phyloP scores from a whole-genome alignment of 1,140 invertebrate genomes.

The Triops cancriformis region DNA sequence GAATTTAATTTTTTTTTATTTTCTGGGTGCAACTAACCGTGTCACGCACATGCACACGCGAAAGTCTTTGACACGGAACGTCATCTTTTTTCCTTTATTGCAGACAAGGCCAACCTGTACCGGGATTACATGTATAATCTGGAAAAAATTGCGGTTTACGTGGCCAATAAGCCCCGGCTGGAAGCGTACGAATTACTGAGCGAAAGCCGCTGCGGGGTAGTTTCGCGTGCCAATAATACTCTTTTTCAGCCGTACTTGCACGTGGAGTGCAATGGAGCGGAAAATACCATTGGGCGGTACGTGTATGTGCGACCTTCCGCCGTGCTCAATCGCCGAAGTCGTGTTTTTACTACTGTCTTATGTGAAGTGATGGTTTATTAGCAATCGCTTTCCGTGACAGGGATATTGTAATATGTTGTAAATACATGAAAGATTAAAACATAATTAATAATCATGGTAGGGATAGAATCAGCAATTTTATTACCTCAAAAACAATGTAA shows the following conservation, averaged over 20 bases:
- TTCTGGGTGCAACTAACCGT: too few species aligned
- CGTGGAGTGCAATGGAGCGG: slow-evolving; percentile 41
- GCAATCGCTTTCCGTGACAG: slow-evolving; percentile 24
- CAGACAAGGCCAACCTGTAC: slow-evolving; percentile 42
- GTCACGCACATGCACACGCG: too few species aligned
- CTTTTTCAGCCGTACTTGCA: slow-evolving; percentile 44
- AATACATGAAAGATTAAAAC: not conserved
- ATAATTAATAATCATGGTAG: too few species aligned
- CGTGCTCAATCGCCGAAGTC: slow-evolving; percentile 45
- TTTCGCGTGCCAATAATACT: slow-evolving; percentile 46
- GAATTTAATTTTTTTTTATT: too few species aligned
- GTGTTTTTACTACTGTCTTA: slow-evolving; percentile 46
- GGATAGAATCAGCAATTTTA: too few species aligned
- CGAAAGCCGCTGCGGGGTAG: slow-evolving; percentile 44
- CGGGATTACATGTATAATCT: slow-evolving; percentile 46
- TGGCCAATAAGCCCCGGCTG: slow-evolving; percentile 42
- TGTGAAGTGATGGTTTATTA: slow-evolving; percentile 50
- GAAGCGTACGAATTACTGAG: slow-evolving; percentile 34
- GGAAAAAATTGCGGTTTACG: slow-evolving; percentile 47
- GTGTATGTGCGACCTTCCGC: slow-evolving; percentile 48
- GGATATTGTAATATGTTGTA: slow-evolving; percentile 3
- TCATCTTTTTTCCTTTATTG: slow-evolving; percentile 26
- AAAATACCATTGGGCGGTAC: slow-evolving; percentile 44
- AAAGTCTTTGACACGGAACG: too few species aligned
- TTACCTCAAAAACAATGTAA: too few species aligned